These are phyloP conservation scores for Limenitis camilla DNA, from an alignment of 2,888 invertebrate genomes.

Conservation along the genomic window DNA sequence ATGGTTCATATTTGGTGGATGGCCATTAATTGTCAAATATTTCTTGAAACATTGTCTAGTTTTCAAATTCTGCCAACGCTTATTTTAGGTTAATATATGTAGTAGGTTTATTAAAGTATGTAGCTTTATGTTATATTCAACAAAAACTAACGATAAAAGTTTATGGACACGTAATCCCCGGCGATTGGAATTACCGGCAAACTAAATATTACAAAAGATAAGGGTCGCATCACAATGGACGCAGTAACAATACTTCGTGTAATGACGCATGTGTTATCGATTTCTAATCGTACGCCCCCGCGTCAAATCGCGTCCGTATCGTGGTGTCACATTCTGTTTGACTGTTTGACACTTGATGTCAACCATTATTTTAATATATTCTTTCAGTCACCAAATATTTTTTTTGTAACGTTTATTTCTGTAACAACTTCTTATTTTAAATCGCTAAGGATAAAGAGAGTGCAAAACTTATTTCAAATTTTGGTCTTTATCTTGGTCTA, in stretches of 20 bases:
- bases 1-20: too few species aligned
- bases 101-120: slow-evolving; percentile 7
- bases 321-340: slow-evolving; percentile 31
- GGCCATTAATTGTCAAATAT: too few species aligned
- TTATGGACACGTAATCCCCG: slow-evolving; percentile 48
- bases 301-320: slow-evolving; percentile 28
- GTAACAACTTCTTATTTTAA: too few species aligned
- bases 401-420: too few species aligned
- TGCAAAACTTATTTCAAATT: too few species aligned
- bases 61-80: neutral
- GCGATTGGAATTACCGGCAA: slow-evolving; percentile 57
- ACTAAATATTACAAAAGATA: slow-evolving; percentile 56
- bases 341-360: slow-evolving; percentile 3
- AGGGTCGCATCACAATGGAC: slow-evolving; percentile 47
- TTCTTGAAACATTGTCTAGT: too few species aligned
- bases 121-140: slow-evolving; percentile 22
- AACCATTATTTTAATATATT: slow-evolving; percentile 1
- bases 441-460: too few species aligned
- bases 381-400: too few species aligned
- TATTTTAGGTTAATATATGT: slow-evolving; percentile 2
- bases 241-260: slow-evolving; percentile 49
- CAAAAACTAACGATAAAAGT: slow-evolving; percentile 30
- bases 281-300: slow-evolving; percentile 66
- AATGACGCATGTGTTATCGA: slow-evolving; percentile 66
- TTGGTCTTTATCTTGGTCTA: too few species aligned